Evolutionary conservation across 2,113 vertebrate species (phyloP), one percentile per base, ranked within the genome.

Genomic region (Rhegmatorhina hoffmannsi): DNA sequence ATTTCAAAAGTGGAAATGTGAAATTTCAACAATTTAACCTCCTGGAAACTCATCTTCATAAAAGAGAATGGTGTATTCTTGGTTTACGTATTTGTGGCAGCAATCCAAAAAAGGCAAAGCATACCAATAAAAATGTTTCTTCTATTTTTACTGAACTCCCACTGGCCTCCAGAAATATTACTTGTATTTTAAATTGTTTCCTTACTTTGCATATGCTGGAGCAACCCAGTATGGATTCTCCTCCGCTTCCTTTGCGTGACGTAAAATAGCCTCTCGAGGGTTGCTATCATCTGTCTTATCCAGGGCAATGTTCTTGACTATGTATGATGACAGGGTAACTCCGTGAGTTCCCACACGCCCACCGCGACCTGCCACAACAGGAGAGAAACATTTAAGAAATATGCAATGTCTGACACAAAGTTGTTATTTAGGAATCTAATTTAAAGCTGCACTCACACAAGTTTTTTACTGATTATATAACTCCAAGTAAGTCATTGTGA

Each of bases 271-370:
- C 86, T 99, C 98, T n/a, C 99, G 98, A 2, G 99, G 98, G 90
- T 99, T 99, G 93, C 99, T 99, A 94, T 99, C 99, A 4, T 99
- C 99, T 0, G 99, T 99, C 96, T 99, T 99, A 95, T 99, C 99
- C 95, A 99, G 94, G 47, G 99, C 99, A 60, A 99, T 99, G 94
- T 99, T 99, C 97, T 99, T 99, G 80, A 99, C 99, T n/a, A 99
- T 99, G 70, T 98, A 99, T 3, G 99, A 99, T 0, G 99, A 99
- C 96, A 99, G 97, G 10, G 99, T 99, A 29, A 99, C 99, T 7
- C 99, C 99, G 0, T 99, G 99, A 47, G 99, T 99, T 21, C 99
- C 99, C 58, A 99, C 99, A 84, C 99, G 98, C 25, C 99, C 99
- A 67, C 99, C 99, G 9, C 99, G 99, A 88, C 99, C 99, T 99